phyloP scores from a whole-genome alignment of 2,888 invertebrate genomes.

The Cataglyphis cursor region DNA sequence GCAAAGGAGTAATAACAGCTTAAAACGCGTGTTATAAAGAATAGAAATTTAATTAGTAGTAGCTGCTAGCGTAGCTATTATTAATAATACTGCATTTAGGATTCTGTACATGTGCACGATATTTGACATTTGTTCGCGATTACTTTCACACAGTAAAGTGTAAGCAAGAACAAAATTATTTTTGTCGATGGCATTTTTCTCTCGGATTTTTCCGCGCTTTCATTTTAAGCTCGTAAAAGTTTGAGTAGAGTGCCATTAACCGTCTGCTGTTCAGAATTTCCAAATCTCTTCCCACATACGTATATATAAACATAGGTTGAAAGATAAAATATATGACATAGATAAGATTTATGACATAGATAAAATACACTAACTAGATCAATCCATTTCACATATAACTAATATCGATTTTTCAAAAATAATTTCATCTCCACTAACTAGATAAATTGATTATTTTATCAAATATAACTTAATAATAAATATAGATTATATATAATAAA shows the following conservation, averaged over 20 bases:
- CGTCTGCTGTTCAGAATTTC: constrained; percentile 19
- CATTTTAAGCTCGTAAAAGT: constrained; percentile 18
- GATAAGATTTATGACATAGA: background rate
- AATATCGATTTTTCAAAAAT: constrained; percentile 8
- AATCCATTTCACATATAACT: background rate
- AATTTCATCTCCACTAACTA: background rate
- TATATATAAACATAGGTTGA: too few relatives aligned
- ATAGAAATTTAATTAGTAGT: constrained; percentile 8
- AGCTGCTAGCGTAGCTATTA: background rate
- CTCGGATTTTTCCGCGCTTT: constrained; percentile 3
- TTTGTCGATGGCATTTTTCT: constrained; percentile 1
- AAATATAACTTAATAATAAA: background rate
- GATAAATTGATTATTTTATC: background rate
- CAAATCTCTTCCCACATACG: background rate
- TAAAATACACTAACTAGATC: background rate
- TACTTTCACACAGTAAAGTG: background rate
- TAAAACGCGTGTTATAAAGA: background rate
- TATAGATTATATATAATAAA: background rate
- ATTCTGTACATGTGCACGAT: background rate
- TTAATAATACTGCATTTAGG: constrained; percentile 1
- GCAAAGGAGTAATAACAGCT: background rate
- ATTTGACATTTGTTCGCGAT: constrained; percentile 18
- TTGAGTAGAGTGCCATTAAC: background rate
- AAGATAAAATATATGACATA: background rate
- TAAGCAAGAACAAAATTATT: constrained; percentile 6